Conservation (phyloP, 2,888 invertebrate genomes). For the Chymomyza caudatula region DNA sequence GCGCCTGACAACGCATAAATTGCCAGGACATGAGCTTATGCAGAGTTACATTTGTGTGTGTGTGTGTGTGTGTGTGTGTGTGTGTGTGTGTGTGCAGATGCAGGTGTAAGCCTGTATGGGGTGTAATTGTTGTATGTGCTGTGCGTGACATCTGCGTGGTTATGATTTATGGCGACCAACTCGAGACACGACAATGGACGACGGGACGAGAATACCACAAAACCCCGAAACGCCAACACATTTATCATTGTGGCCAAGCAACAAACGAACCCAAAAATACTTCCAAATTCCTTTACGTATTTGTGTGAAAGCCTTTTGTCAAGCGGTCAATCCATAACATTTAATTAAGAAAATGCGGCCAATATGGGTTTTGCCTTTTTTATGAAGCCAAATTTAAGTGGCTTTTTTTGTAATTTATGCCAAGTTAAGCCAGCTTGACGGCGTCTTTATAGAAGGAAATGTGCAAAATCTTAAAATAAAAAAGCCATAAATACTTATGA, state of each 20-base stretch:
- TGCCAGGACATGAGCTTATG: neutral
- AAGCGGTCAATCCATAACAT: neutral
- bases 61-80: neutral
- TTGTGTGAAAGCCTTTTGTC: neutral
- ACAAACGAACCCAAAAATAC: neutral
- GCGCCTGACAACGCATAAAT: conserved; percentile 48
- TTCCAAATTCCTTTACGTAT: neutral
- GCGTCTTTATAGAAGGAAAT: neutral
- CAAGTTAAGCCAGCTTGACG: neutral
- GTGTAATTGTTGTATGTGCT: neutral
- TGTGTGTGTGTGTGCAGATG: conserved; percentile 17
- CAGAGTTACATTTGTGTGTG: neutral
- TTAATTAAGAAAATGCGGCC: neutral
- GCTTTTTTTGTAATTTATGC: neutral
- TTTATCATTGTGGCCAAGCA: conserved; percentile 1
- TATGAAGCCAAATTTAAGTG: neutral
- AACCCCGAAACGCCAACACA: conserved; percentile 3
- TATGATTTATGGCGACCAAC: neutral
- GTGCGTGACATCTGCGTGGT: conserved; percentile 10
- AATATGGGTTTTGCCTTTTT: neutral
- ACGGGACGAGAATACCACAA: neutral
- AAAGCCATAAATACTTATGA: neutral
- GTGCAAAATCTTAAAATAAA: neutral
- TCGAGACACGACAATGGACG: neutral
- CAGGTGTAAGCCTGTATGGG: conserved; percentile 19